Base-by-base conservation (phyloP, 2,888 invertebrate species). In the Hemithea aestivaria region DNA sequence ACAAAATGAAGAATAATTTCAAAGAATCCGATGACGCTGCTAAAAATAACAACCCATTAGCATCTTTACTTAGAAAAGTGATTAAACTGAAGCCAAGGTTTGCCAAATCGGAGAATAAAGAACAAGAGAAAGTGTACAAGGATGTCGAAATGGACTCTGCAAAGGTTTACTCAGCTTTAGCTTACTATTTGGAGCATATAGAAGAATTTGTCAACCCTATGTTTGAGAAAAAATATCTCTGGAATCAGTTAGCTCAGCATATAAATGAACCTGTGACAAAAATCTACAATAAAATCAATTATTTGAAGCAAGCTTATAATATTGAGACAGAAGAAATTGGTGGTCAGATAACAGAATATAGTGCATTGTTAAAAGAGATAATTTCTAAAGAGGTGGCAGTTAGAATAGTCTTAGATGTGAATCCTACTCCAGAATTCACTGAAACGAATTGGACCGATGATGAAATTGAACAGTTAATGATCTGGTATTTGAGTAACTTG, bases 401-500 rank as follows among this genome's bases (percentile, higher is more conserved):
- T 0, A 73, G 63, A 40, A 58, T 66, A 1, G 43, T 62, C 0
- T 51, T 66, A n/a, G 69, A 76, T 24, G 58, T 52, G 58, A 63
- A 32, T 51, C 62, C 1, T 44, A 53, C 36, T 45, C 66, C 0
- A 39, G 46, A n/a, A 40, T 57, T 7, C 53, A 62, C 20, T 58
- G 63, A 46, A 20, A 62, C 62, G 20, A 16, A 40, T 1, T 87
- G 84, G 83, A 58, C 66, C 0, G 79, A 83, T 27, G 66, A 72
- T 0, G 77, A 82, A 49, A 68, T 56, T 0, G 79, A 81, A 37
- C 60, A 67, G 10, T 58, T 87, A 0, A 27, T 85, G 6, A 66
- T 66, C 4, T 85, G 84, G 84, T 87, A 84, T 53, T 48, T 84
- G 35, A 67, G 70, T 0, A 81, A 84, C 57, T 62, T 84, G 48